A percentile compares a stretch with the other conserved stretches of the same genome.
Evolutionary conservation across 2,888 invertebrate species (phyloP).

Genomic region (Drosophila meridionalis): DNA sequence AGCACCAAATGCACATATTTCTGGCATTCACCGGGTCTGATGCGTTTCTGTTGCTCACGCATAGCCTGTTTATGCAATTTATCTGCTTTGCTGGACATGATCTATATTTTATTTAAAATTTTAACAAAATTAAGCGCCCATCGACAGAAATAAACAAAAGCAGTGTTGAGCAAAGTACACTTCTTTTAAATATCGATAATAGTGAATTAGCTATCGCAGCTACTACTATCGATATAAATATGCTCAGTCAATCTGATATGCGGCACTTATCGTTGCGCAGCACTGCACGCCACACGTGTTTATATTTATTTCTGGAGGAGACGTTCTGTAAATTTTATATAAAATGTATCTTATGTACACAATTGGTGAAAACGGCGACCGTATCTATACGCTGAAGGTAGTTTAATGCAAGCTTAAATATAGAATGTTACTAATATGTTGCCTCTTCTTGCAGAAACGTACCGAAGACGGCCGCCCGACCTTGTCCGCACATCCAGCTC

Average conservation of each 20-base stretch:
- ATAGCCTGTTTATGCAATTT: constrained; percentile 77
- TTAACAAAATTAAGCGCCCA: constrained; percentile 29
- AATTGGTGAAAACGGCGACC: constrained; percentile 90
- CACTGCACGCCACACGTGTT: constrained; percentile 56
- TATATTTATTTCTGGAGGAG: constrained; percentile 28
- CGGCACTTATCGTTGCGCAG: constrained; percentile 15
- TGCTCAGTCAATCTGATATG: no score
- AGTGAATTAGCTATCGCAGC: background rate
- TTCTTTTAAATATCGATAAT: background rate
- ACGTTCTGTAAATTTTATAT: background rate
- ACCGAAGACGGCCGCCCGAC: constrained; percentile 93
- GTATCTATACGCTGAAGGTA: constrained; percentile 95
- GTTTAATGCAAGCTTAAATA: constrained; percentile 39
- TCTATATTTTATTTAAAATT: background rate
- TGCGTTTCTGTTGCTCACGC: constrained; percentile 82
- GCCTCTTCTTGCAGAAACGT: constrained; percentile 88
- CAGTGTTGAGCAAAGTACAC: constrained; percentile 10
- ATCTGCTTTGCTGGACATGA: constrained; percentile 72
- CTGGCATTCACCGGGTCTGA: constrained; percentile 83
- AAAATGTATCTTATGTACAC: constrained; percentile 92
- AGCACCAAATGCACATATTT: constrained; percentile 82
- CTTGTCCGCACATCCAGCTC: constrained; percentile 94
- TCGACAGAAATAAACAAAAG: background rate
- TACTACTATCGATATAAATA: background rate
- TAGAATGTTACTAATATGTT: background rate